A percentile compares a stretch with the other conserved stretches of the same genome.
phyloP scores from a whole-genome alignment of 2,888 invertebrate species.

The Osedax fenrisi region DNA sequence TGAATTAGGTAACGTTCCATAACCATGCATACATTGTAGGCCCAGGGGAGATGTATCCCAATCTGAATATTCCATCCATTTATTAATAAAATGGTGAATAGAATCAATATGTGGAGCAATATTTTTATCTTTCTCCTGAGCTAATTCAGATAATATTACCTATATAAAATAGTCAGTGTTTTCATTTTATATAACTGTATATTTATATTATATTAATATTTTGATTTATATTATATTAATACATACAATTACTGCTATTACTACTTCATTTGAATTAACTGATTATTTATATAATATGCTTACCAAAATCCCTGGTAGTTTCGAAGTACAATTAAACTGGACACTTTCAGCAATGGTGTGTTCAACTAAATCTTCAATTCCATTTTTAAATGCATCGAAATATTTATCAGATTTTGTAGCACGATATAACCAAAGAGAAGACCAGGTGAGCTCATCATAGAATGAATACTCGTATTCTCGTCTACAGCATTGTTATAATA shows the following conservation, averaged over 20 bases:
- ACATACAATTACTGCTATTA: not conserved
- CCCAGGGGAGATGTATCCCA: not conserved
- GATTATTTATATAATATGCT: not conserved
- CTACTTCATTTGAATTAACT: not conserved
- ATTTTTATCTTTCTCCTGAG: not conserved
- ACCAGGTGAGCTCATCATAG: not conserved
- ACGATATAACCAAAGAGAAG: not conserved
- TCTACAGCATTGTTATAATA: not conserved
- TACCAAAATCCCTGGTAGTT: not conserved
- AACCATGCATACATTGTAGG: not conserved
- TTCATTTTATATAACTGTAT: not conserved
- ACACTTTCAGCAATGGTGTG: not conserved
- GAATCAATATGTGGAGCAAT: not conserved
- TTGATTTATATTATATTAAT: not conserved
- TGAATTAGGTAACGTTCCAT: not conserved
- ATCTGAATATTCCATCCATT: not conserved
- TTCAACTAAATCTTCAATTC: not conserved
- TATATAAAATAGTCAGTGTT: too few relatives aligned
- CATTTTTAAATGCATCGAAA: not conserved
- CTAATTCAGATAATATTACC: not conserved
- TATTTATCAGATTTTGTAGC: not conserved
- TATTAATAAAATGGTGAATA: not conserved
- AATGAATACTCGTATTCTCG: not conserved
- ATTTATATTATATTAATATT: not conserved
- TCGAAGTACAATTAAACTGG: not conserved